Conservation (phyloP, 2,888 invertebrate genomes). For the Tribolium freemani region DNA sequence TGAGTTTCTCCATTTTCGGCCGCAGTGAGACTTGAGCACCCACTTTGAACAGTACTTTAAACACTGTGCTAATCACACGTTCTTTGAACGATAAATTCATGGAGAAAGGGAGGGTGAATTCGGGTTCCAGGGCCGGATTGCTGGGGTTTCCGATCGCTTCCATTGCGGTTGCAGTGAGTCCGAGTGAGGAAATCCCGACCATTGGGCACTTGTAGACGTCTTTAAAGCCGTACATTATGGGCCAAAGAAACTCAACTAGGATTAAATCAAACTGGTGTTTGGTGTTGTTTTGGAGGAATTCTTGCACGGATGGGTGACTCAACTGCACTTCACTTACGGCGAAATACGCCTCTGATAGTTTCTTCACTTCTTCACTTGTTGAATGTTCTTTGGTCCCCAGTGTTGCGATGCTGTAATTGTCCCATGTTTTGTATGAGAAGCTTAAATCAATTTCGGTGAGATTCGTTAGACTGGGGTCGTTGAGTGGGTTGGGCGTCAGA, state of each 20-base stretch:
- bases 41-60: conserved; percentile 41
- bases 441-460: conserved; percentile 66
- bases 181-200: conserved; percentile 60
- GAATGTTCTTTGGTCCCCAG: conserved; percentile 41
- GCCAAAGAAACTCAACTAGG: conserved; percentile 58
- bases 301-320: conserved; percentile 54
- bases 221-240: conserved; percentile 57
- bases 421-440: conserved; percentile 56
- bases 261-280: conserved; percentile 59
- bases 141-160: conserved; percentile 59
- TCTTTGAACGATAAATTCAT: conserved; percentile 55
- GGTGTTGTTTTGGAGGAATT: conserved; percentile 55
- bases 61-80: conserved; percentile 52
- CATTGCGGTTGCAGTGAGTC: conserved; percentile 50
- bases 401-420: conserved; percentile 30
- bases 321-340: conserved; percentile 46
- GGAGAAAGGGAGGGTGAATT: conserved; percentile 55
- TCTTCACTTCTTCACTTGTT: conserved; percentile 40
- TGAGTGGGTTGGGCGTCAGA: conserved; percentile 67
- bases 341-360: conserved; percentile 40
- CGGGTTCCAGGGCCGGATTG: conserved; percentile 62
- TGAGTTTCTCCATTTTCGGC: conserved; percentile 48
- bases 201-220: conserved; percentile 62
- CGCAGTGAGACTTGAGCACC: conserved; percentile 6
- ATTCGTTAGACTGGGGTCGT: conserved; percentile 62